Base-by-base conservation (phyloP, 2,113 vertebrate species). In the Ciconia boyciana region DNA sequence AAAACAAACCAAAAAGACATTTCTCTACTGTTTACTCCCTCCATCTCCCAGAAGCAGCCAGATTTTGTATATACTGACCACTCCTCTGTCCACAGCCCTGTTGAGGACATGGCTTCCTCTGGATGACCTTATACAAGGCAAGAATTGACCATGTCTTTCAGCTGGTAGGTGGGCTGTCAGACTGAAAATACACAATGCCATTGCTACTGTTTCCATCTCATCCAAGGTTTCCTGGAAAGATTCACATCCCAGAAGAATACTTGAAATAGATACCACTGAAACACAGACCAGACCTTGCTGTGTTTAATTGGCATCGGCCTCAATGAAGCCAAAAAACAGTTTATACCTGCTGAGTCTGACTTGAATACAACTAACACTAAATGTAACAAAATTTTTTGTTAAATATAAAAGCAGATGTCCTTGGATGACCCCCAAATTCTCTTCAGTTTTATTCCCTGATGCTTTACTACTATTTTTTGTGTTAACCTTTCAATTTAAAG, bases 131-230 rank as follows among this genome's bases (percentile, higher is more conserved):
- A 39, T 3, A 43, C 3, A 62, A 49, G 11, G 25, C n/a, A 74
- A 55, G 25, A 74, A 81, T 0, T 68, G 51, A 60, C 31, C 20
- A 32, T 3, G 9, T 13, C 6, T 83, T 90, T 85, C 34, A 65
- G 44, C 4, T 49, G 14, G 2, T 5, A 6, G 2, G 3, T 64
- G 3, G 8, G 10, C 14, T 39, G 24, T 9, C n/a, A 60, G 13
- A 46, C 9, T 55, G 31, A 48, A 83, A 79, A 60, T 44, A 34
- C 18, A 5, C 58, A 48, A 49, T 20, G 9, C 7, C 15, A 10
- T 48, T 49, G 32, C 18, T 76, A 16, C 18, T 28, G 11, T 61
- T 88, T 29, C 15, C 22, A n/a, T 22, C 26, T 89, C 12, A 34
- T 3, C 4, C 52, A 71, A 28, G 14, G 11, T 49, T 86, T 87